These are phyloP conservation scores for Dolichotis patagonum DNA, from an alignment of 2,113 vertebrate genomes.

Conservation along the genomic window DNA sequence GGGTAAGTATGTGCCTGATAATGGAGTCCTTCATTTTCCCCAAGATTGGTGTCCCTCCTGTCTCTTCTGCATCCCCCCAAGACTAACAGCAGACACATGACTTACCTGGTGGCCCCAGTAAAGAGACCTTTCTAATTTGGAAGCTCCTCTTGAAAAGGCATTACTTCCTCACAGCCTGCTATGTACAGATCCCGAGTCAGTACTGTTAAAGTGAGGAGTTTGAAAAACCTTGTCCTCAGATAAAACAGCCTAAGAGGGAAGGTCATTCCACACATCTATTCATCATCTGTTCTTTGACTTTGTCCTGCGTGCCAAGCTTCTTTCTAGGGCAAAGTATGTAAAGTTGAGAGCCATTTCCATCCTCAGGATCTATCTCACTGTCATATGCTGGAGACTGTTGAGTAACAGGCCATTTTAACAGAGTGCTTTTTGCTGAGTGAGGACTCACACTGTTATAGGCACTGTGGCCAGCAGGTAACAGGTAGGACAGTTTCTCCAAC, in stretches of 20 bases:
- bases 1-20: not conserved
- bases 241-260: not conserved
- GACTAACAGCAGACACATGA: not conserved
- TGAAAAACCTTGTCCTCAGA: not conserved
- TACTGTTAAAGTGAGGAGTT: not conserved
- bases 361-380: not conserved
- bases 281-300: not conserved
- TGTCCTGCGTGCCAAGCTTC: not conserved
- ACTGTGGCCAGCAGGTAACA: not conserved
- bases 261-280: not conserved
- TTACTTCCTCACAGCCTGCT: not conserved
- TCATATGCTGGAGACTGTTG: not conserved
- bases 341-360: not conserved
- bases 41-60: not conserved
- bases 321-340: not conserved
- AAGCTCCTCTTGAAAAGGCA: not conserved
- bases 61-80: not conserved
- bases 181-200: not conserved
- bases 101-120: not conserved
- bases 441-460: not conserved
- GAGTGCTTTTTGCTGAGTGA: not conserved
- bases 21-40: not conserved
- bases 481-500: not conserved
- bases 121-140: not conserved
- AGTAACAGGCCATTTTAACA: not conserved